Percentiles rank a stretch among this genome's conserved stretches.
Conservation (phyloP, 2,888 invertebrate genomes). For the Cryptus viduatorius region DNA sequence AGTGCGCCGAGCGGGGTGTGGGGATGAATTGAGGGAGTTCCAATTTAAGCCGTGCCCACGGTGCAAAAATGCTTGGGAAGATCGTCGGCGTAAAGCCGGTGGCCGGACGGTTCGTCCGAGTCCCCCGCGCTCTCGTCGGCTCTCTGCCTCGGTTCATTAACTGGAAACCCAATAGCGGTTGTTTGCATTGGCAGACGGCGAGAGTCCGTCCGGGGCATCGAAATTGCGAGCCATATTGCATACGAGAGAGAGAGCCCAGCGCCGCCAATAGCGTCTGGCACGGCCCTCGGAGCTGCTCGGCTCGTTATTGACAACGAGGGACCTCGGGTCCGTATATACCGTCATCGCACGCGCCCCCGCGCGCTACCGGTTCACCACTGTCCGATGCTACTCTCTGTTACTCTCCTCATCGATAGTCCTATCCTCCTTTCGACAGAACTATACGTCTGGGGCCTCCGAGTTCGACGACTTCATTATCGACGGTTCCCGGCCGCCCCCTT, state of each 20-base stretch:
- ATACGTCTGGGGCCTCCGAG: slow-evolving; percentile 34
- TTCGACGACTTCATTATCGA: slow-evolving; percentile 68
- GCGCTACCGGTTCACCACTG: slow-evolving; percentile 29
- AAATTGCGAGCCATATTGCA: slow-evolving; percentile 82
- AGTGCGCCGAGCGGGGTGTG: slow-evolving; percentile 54
- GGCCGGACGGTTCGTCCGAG: slow-evolving; percentile 57
- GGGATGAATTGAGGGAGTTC: slow-evolving; percentile 73
- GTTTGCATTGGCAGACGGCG: slow-evolving; percentile 82
- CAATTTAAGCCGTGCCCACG: slow-evolving; percentile 81
- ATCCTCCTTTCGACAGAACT: slow-evolving; percentile 48
- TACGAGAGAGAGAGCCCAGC: slow-evolving; percentile 71
- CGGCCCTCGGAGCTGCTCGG: slow-evolving; percentile 65
- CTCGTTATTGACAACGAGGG: slow-evolving; percentile 70
- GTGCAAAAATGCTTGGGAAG: slow-evolving; percentile 80
- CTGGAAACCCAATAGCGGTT: slow-evolving; percentile 82
- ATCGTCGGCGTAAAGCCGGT: slow-evolving; percentile 72
- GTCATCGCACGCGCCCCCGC: slow-evolving; percentile 55
- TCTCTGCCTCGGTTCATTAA: slow-evolving; percentile 80
- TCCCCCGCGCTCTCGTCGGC: slow-evolving; percentile 23
- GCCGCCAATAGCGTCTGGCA: slow-evolving; percentile 70
- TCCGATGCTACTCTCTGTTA: slow-evolving; percentile 24
- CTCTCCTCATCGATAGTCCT: slow-evolving; percentile 53
- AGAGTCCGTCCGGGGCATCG: slow-evolving; percentile 76
- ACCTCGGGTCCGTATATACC: slow-evolving; percentile 59
- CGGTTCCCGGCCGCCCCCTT: slow-evolving; percentile 42